Base-by-base conservation (phyloP, 2,888 invertebrate species). In the Coenonympha arcania region DNA sequence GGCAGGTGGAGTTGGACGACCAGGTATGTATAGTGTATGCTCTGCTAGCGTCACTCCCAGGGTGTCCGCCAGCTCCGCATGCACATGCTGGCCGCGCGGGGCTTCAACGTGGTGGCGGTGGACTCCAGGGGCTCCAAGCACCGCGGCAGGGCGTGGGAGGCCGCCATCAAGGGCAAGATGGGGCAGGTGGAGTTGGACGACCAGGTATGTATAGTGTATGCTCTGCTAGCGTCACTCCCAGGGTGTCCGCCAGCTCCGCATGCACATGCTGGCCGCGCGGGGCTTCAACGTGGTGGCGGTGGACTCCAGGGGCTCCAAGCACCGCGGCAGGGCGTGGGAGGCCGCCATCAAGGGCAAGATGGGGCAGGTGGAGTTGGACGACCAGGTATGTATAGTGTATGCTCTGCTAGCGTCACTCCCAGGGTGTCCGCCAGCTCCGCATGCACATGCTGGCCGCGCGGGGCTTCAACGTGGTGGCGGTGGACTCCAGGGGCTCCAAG, bases 211-310 rank as follows among this genome's bases (percentile, higher is more conserved):
- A 13, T 5, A 8, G 2, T 31, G 13, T 19, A 6, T 39, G 9
- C n/a, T n/a, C n/a, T n/a, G n/a, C n/a, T n/a, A n/a, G 8, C 33
- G 3, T 26, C 22, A 28, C 40, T 18, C 2, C 73, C 22, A 95
- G 94, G 95, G 95, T 45, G 93, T 94, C 87, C 90, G 97, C 50
- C 95, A 96, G 68, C 87, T 97, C 18, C 89, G 98, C 54, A 93
- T 97, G 90, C 96, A 98, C 66, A 96, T 98, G 91, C 86, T 98
- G 48, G 96, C 98, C 1, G 93, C 96, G 13, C 92, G 97, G 59
- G 99, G 99, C 0, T 99, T 97, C 81, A 96, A 95, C 73, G 98
- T 99, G 0, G 92, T 99, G 20, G 92, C 95, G 15, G 93, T 99
- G 18, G 99, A 99, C 84, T 96, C 97, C 0, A 88, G 99, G 41